Percentiles rank a stretch among this genome's conserved stretches.
Conservation (phyloP, 2,113 vertebrate species). For the Oreotrochilus melanogaster region DNA sequence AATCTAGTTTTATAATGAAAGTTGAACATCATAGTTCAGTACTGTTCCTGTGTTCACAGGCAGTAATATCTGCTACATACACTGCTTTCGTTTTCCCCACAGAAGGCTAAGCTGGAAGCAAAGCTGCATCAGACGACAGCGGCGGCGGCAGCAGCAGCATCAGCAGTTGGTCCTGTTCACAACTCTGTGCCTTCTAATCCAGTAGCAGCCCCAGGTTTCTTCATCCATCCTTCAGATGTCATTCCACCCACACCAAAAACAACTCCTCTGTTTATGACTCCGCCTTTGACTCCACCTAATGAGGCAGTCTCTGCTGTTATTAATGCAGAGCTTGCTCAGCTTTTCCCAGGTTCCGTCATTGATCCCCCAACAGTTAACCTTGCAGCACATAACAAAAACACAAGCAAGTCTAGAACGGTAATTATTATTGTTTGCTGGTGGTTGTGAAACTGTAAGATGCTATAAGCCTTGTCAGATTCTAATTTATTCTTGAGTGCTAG, state of each 20-base stretch:
- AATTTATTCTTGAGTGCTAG: neutral
- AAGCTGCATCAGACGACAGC: conserved; percentile 98
- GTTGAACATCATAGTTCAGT: neutral
- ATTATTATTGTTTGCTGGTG: conserved; percentile 53
- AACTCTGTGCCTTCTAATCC: conserved; percentile 96
- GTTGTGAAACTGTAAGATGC: neutral
- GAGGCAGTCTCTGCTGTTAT: conserved; percentile 96
- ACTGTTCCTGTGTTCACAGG: neutral
- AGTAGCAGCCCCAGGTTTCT: conserved; percentile 92
- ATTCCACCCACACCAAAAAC: conserved; percentile 99
- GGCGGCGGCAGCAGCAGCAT: conserved; percentile 82
- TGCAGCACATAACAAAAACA: conserved; percentile 91
- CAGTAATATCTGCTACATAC: conserved; percentile 45
- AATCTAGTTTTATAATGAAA: neutral
- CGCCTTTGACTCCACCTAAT: conserved; percentile 96
- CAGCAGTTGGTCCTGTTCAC: conserved; percentile 90
- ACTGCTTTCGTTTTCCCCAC: conserved; percentile 68
- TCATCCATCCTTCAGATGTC: conserved; percentile 97
- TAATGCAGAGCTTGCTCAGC: conserved; percentile 95
- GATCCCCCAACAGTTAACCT: conserved; percentile 92
- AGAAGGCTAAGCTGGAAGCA: conserved; percentile 99
- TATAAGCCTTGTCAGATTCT: neutral
- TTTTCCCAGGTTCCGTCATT: conserved; percentile 95
- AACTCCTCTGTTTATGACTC: conserved; percentile 98
- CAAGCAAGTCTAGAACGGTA: conserved; percentile 92